phyloP scores from a whole-genome alignment of 1,140 invertebrate species.

The Notospermus geniculatus region DNA sequence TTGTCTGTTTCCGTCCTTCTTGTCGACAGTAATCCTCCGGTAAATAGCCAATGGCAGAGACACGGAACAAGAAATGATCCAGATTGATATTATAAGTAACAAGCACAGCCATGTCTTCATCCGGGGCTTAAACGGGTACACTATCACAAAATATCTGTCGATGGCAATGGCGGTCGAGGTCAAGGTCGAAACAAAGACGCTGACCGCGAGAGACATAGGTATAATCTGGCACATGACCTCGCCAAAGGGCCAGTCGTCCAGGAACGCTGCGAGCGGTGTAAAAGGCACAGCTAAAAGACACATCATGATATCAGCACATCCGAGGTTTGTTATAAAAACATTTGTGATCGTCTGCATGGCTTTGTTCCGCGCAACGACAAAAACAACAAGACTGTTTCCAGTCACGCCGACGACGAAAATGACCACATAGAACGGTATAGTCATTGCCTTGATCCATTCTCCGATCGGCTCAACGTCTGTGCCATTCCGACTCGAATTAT shows the following conservation, averaged over 20 bases:
- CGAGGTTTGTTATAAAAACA: conserved; percentile 94
- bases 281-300: conserved; percentile 85
- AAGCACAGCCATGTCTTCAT: conserved; percentile 76
- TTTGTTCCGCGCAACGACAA: conserved; percentile 84
- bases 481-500: not conserved
- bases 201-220: conserved; percentile 75
- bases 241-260: conserved; percentile 86
- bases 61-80: conserved; percentile 81
- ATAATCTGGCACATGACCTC: conserved; percentile 83
- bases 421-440: conserved; percentile 78
- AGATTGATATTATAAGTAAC: conserved; percentile 81
- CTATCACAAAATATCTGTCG: conserved; percentile 94
- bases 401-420: conserved; percentile 88
- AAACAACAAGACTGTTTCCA: conserved; percentile 83
- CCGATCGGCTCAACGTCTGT: not conserved
- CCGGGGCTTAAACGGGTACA: conserved; percentile 88
- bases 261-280: conserved; percentile 76
- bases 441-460: conserved; percentile 60
- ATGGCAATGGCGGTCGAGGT: conserved; percentile 95
- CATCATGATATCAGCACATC: conserved; percentile 89
- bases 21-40: conserved; percentile 35
- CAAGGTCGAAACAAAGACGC: conserved; percentile 92
- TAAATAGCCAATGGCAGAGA: conserved; percentile 92
- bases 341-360: conserved; percentile 98
- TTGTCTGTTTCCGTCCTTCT: conserved; percentile 52